Base-by-base conservation (phyloP, 92 coral and sea anemone genomes). In the Parazoanthus swiftii region DNA sequence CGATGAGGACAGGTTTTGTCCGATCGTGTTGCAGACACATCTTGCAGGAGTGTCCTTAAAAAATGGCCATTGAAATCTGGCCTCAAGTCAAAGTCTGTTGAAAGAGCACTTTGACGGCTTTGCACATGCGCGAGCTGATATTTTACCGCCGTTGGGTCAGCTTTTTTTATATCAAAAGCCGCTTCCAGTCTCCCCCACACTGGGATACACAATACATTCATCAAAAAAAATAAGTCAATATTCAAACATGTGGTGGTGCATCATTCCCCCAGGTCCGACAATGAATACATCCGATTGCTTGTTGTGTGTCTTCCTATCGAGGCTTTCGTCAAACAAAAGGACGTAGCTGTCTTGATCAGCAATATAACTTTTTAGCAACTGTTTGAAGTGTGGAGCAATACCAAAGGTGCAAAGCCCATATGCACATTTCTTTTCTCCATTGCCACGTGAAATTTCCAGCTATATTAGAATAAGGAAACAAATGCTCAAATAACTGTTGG, bases 331-430 rank as follows among this genome's bases (percentile, higher is more conserved):
- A 29, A 29, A 29, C 33, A 29, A 29, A 29, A 29, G 82, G 73
- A 86, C 73, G 80, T 76, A 86, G 81, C 89, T 50, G 59, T 86
- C 81, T 75, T 86, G 89, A 46, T 86, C 71, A 76, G 43, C 72
- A 72, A 75, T 43, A 21, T 82, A n/a, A 76, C 75, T 74, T 71
- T 86, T 86, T 25, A 86, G 75, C 8, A 76, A 74, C 82, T 86
- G 82, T 86, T 86, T 86, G 67, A 86, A 86, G 50, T 86, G 81
- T 86, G 76, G 89, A 68, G 89, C 89, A 86, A 86, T 75, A 39
- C 89, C 82, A 86, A 73, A 76, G 80, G 33, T 85, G 33, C 33
- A 29, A 29, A 29, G 33, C 33, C 33, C 33, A 86, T 54, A 74
- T 70, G 56, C 85, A 78, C 74, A 58, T 86, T 78, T 36, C 63